Conservation (phyloP, 2,113 vertebrate species). For the Nesospiza acunhae region DNA sequence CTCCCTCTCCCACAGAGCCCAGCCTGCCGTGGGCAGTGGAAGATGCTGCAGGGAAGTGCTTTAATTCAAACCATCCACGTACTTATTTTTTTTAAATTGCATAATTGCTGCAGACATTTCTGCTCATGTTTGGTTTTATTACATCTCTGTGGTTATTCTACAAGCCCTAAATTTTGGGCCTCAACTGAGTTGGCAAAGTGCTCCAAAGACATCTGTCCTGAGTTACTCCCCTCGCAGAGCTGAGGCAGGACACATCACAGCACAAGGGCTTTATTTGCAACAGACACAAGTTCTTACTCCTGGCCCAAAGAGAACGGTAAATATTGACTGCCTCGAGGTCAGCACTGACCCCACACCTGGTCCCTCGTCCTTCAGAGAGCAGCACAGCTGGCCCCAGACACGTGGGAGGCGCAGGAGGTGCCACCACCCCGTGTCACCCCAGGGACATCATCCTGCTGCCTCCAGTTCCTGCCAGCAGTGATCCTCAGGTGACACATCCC, state of each 20-base stretch:
- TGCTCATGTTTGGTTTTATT: slow-evolving; percentile 46
- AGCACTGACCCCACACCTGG: not conserved
- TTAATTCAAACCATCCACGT: not conserved
- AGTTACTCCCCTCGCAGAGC: not conserved
- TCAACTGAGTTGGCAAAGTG: slow-evolving; percentile 11
- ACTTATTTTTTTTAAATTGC: not conserved
- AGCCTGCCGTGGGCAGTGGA: fast-evolving
- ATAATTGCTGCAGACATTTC: slow-evolving; percentile 48
- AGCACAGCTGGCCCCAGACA: not conserved
- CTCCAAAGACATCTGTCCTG: slow-evolving; percentile 11
- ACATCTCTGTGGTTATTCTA: slow-evolving; percentile 54
- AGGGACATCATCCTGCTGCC: not conserved
- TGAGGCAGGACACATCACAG: not conserved
- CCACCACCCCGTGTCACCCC: fast-evolving
- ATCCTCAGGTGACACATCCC: not conserved
- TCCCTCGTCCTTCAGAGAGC: not conserved
- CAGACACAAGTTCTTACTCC: not conserved
- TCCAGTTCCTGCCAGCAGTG: not conserved
- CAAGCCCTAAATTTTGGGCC: slow-evolving; percentile 57
- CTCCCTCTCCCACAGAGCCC: fast-evolving
- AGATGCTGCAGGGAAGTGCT: not conserved
- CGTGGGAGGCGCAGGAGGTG: not conserved
- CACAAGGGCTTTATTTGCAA: not conserved
- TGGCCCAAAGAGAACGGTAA: not conserved
- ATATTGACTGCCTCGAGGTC: not conserved